Evolutionary conservation across 2,888 invertebrate species (phyloP), one percentile per base, ranked within the genome.

Genomic region (Synanthedon andrenaeformis): DNA sequence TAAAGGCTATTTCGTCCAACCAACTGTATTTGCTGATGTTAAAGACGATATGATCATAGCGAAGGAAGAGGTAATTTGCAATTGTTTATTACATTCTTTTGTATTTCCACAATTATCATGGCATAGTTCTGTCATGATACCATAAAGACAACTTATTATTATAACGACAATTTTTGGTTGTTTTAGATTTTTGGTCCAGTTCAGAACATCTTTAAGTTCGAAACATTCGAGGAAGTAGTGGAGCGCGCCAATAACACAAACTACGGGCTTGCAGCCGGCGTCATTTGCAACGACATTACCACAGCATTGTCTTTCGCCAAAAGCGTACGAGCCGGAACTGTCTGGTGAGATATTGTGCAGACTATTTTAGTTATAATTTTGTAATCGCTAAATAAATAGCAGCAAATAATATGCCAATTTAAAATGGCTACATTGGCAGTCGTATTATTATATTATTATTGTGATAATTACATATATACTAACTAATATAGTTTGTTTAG

Each of bases 111-210:
- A 23, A 23, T 23, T 4, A 23, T 23, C 23, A 23, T 4, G 23
- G 4, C 23, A 23, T 23, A 23, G 23, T 23, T 5, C 23, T 23
- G 23, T 23, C 23, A 23, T 23, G 5, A 23, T 23, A 23, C 23
- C 5, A 23, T 5, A 23, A 23, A 1, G 1, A 23, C 23, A 23
- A 23, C 23, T 23, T 23, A 23, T 23, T 23, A 23, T 23, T 23
- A 23, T 23, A 23, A 8, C n/a, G 4, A 3, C 42, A 42, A 42
- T 42, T 11, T 49, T 17, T 23, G 23, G 5, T 23, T 23, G 11
- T 51, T 42, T 41, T 63, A 95, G 95, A 97, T 97, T 70, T 97
- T 97, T 76, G 97, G 97, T 0, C 97, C 97, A 0, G 96, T 97
- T 8, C 96, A 96, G 79, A 92, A 92, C 59, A 95, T 97, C 63